A percentile compares a stretch with the other conserved stretches of the same genome.
phyloP scores from a whole-genome alignment of 2,888 invertebrate species.

The Hoplodrina blanda region DNA sequence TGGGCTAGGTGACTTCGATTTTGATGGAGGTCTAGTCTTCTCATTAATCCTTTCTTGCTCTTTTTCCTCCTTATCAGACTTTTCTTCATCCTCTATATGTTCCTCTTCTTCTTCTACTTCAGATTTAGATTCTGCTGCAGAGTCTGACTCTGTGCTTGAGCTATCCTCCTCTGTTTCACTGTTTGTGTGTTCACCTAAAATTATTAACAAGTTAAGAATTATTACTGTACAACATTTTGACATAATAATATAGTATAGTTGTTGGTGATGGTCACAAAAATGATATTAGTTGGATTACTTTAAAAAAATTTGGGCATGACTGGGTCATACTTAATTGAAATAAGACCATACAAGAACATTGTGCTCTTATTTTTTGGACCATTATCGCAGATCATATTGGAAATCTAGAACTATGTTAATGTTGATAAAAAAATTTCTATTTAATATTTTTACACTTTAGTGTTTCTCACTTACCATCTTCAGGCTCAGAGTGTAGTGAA shows the following conservation, averaged over 20 bases:
- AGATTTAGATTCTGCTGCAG: constrained; percentile 84
- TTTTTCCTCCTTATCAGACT: constrained; percentile 77
- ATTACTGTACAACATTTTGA: too few relatives aligned
- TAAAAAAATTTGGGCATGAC: background rate
- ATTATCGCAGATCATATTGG: too few relatives aligned
- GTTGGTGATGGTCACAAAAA: background rate
- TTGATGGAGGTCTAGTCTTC: constrained; percentile 76
- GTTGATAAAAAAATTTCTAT: background rate
- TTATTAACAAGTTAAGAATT: too few relatives aligned
- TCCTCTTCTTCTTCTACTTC: constrained; percentile 82
- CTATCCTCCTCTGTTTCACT: constrained; percentile 89
- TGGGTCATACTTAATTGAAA: background rate
- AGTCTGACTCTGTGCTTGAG: constrained; percentile 82
- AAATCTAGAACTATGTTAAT: background rate
- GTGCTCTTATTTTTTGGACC: background rate
- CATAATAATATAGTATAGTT: background rate
- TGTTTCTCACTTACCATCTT: constrained; percentile 77
- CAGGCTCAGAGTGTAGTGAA: constrained; percentile 82
- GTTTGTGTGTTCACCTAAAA: constrained; percentile 86
- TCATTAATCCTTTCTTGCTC: constrained; percentile 81
- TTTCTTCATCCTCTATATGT: constrained; percentile 70
- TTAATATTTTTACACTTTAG: background rate
- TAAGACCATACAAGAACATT: background rate
- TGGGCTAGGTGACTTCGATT: constrained; percentile 81
- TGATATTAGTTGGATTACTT: background rate